Percentiles rank a stretch among this genome's conserved stretches.
phyloP scores from a whole-genome alignment of 1,140 invertebrate species.

The Heliothis virescens region DNA sequence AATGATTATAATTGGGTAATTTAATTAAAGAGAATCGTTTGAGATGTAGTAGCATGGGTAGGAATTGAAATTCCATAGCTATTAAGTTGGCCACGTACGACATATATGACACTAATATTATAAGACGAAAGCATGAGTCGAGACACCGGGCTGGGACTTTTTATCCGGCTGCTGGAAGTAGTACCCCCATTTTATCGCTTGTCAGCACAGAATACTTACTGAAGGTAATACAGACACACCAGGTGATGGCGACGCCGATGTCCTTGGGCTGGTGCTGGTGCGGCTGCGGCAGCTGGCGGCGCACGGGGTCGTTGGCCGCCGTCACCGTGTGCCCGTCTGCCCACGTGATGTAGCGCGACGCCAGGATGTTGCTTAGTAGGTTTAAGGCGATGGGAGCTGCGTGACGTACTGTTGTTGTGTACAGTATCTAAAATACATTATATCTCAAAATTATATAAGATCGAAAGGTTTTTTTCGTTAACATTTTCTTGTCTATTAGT shows the following conservation, averaged over 20 bases:
- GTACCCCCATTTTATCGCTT: not conserved
- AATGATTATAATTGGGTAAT: no score
- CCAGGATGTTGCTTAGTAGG: slow-evolving; percentile 87
- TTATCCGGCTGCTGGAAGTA: no score
- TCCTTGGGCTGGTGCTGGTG: slow-evolving; percentile 41
- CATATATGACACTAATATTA: no score
- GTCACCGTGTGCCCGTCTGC: slow-evolving; percentile 85
- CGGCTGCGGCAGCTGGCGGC: not conserved
- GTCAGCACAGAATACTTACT: slow-evolving; percentile 54
- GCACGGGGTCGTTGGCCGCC: slow-evolving; percentile 63
- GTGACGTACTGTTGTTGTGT: slow-evolving; percentile 87
- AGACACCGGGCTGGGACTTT: no score
- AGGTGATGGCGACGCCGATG: slow-evolving; percentile 27
- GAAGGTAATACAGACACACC: slow-evolving; percentile 55
- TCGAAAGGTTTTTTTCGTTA: no score
- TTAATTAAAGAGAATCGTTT: no score
- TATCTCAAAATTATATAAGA: no score
- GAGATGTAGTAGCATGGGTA: no score
- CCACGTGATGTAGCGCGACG: slow-evolving; percentile 73
- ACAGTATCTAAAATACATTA: slow-evolving; percentile 69
- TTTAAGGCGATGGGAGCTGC: slow-evolving; percentile 88
- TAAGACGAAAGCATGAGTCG: no score
- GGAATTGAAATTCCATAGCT: no score
- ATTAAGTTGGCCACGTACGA: no score
- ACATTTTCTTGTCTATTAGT: no score